phyloP scores from a whole-genome alignment of 2,888 invertebrate species.

The Lasioglossum calceatum region DNA sequence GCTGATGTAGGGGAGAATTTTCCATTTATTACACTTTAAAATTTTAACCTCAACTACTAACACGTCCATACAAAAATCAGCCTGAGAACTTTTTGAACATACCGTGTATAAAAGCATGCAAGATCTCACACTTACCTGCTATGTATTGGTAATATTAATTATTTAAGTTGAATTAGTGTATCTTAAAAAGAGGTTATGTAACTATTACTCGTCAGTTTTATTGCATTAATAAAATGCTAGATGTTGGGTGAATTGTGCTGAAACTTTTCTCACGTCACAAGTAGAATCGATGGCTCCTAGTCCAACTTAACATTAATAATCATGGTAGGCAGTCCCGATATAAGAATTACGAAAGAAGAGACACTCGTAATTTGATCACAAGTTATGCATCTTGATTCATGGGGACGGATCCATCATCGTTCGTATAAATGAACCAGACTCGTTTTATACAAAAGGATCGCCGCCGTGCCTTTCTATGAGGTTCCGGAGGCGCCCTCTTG shows the following conservation, averaged over 20 bases:
- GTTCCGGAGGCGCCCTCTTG: slow-evolving; percentile 66
- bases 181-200: neutral
- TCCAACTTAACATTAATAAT: neutral
- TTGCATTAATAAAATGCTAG: neutral
- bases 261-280: neutral
- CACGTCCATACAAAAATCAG: no score
- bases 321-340: neutral
- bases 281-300: neutral
- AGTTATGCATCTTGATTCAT: neutral
- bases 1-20: no score
- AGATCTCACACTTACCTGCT: no score
- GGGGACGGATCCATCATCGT: slow-evolving; percentile 1
- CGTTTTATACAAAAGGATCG: slow-evolving; percentile 29
- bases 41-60: no score
- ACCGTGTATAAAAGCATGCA: no score
- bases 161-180: no score
- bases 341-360: neutral
- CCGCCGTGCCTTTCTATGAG: slow-evolving; percentile 56
- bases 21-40: no score
- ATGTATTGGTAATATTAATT: no score
- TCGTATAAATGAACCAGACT: neutral
- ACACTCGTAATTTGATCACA: neutral
- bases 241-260: neutral
- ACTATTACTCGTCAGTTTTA: neutral
- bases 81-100: no score